Base-by-base conservation (phyloP, 92 coral and sea anemone species). In the Phenganax stokvisi region DNA sequence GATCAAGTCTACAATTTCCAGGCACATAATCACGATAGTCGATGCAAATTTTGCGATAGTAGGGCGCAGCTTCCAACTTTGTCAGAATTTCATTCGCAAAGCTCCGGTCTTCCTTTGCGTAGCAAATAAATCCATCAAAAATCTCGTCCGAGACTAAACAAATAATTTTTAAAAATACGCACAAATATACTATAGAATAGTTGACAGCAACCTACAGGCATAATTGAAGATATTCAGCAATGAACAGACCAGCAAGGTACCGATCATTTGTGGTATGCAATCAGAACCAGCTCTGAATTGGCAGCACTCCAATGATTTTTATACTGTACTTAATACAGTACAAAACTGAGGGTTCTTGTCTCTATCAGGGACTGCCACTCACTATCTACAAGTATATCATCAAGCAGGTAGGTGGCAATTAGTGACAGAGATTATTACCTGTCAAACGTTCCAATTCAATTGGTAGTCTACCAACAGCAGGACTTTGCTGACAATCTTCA, bases 121-220 rank as follows among this genome's bases (percentile, higher is more conserved):
- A 94, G 82, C 89, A 89, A 63, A 94, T 82, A 56, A 90, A 92
- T 13, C 89, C 98, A 85, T 94, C 97, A 80, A 92, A 92, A 37
- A 12, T 53, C 53, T 87, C 83, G 55, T 86, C 91, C n/a, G 75
- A 80, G 16, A 85, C 93, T 90, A 62, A 47, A 79, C 57, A 56
- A 10, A 9, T 17, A 60, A 61, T 37, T 37, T 37, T 37, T 1
- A 37, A 37, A 37, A 37, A 37, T 37, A 37, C 47, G 5, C 3
- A 37, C 47, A 37, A 37, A 1, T 37, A 37, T 37, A 37, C 47
- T 37, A 37, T 37, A 37, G 47, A 37, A 37, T 5, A 37, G 47
- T 2, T 37, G 47, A 37, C 47, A 37, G 47, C 47, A 37, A 37
- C 47, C 11, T 11, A 29, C 8, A 72, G 20, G 74, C 12, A n/a